These are phyloP conservation scores for Halcyon smyrnensis DNA, from an alignment of 2,797 vertebrate genomes.

Conservation along the genomic window DNA sequence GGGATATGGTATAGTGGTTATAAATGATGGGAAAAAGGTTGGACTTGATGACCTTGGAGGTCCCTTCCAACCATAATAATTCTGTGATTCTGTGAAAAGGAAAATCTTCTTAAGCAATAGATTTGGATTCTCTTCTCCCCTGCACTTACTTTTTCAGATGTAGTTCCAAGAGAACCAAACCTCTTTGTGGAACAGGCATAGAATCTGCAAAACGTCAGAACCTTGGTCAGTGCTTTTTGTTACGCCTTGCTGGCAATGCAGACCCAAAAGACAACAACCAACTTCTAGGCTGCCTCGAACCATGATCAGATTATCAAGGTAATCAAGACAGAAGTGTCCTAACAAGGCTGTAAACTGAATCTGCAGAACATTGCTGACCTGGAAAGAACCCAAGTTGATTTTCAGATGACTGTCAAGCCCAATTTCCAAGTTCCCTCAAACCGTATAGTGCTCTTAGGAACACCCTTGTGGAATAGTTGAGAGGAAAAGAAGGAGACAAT, in stretches of 20 bases:
- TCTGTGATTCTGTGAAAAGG: no score
- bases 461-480: background rate
- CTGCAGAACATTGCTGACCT: background rate
- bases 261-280: background rate
- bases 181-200: fast-evolving
- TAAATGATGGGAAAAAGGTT: no score
- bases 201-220: background rate
- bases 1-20: no score
- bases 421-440: background rate
- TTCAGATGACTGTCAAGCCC: background rate
- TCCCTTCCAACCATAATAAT: no score
- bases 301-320: background rate
- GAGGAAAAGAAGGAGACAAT: background rate
- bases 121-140: background rate
- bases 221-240: background rate
- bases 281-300: background rate
- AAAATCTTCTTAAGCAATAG: background rate
- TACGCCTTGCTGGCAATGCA: fast-evolving
- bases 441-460: background rate
- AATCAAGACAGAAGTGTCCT: background rate
- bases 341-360: background rate
- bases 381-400: background rate
- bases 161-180: background rate
- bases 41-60: no score
- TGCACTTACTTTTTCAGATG: background rate